Evolutionary conservation across 2,888 invertebrate genomes (phyloP), one percentile per base, ranked within the genome.

Genomic region (Cataglyphis rosenhaueri): DNA sequence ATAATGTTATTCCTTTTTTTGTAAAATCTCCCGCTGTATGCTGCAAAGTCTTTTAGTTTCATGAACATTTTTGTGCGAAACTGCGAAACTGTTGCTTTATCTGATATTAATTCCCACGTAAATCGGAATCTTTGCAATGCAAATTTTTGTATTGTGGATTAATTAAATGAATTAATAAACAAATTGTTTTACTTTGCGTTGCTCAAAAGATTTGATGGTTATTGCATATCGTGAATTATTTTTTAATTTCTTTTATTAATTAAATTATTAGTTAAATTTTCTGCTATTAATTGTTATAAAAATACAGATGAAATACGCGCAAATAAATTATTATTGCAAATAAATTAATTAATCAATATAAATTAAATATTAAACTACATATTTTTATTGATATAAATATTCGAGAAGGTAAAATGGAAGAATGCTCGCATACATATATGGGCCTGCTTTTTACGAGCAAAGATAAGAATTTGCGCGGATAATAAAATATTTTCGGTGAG

Each of bases 1-100:
- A 38, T 66, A 52, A 35, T 74, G 21, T 9, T 48, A 62, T 25
- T 65, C 12, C n/a, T 66, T 76, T 52, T 52, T 64, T 65, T 52
- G 35, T 25, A n/a, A 15, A 48, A 25, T 52, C 21, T 8, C 3
- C 21, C 25, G 44, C 18, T 52, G 12, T 52, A 59, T 10, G 15
- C 6, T 18, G 12, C 18, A 2, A 18, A 48, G 10, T 38, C 2
- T 35, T 21, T 41, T 18, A 10, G 18, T 55, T 55, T 29, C 15
- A 6, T 9, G 3, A n/a, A 57, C 5, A 10, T 29, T 35, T 32
- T 44, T 73, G 29, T 29, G 29, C 15, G 9, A 59, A 41, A 59
- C 12, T 59, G 9, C 61, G 12, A 48, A 52, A 52, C n/a, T 52
- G n/a, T 61, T 5, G 15, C 10, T 32, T 59, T 29, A 15, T 52